A percentile compares a stretch with the other conserved stretches of the same genome.
Conservation (phyloP, 2,797 vertebrate genomes). For the Brotula barbata region DNA sequence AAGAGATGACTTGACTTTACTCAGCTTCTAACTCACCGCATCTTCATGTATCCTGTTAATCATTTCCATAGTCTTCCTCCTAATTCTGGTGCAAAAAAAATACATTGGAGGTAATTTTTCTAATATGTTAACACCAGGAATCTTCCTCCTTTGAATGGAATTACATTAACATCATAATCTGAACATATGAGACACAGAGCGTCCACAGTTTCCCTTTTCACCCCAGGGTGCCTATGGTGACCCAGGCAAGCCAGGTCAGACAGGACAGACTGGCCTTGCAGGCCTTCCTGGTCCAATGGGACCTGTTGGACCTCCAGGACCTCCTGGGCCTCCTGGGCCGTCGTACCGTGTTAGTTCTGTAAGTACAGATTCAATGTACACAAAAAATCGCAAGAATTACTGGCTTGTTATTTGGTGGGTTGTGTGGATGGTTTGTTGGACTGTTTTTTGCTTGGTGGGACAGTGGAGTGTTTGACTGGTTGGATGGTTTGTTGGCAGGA, state of each 20-base stretch:
- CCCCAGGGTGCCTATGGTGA: constrained; percentile 78
- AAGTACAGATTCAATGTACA: constrained; percentile 64
- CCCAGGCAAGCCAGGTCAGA: constrained; percentile 70
- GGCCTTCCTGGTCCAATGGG: constrained; percentile 88
- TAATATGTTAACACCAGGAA: not conserved
- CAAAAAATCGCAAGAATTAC: too few relatives aligned
- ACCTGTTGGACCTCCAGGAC: constrained; percentile 84
- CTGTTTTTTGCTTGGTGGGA: too few relatives aligned
- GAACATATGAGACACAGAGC: not conserved
- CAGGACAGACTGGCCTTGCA: constrained; percentile 80
- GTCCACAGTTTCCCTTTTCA: not conserved
- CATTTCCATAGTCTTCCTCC: not conserved
- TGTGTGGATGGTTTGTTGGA: too few relatives aligned
- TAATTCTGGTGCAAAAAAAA: not conserved
- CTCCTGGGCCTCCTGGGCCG: constrained; percentile 76
- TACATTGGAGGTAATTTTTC: not conserved
- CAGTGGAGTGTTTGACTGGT: too few relatives aligned
- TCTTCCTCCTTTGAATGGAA: not conserved
- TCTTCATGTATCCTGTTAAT: not conserved
- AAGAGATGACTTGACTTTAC: not conserved
- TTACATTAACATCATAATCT: not conserved
- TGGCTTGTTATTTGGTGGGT: too few relatives aligned
- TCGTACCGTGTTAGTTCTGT: constrained; percentile 76
- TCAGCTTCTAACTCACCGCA: not conserved
- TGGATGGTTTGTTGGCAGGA: not conserved